A percentile compares a stretch with the other conserved stretches of the same genome.
Conservation (phyloP, 1,140 invertebrate species). For the Drosophila pseudoananassae region DNA sequence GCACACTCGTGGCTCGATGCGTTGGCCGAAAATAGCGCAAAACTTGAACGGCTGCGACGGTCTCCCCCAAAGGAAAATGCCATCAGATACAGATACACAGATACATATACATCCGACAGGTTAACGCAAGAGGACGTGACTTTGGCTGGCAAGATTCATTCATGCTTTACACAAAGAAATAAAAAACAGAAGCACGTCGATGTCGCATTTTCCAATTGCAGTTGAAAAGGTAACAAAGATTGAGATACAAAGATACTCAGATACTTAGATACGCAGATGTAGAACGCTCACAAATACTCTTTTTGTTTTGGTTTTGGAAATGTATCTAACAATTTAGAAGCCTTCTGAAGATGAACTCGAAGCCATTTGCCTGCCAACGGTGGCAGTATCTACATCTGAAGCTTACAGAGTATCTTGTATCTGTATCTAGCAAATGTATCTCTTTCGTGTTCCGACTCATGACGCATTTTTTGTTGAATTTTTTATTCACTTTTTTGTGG, state of each 20-base stretch:
- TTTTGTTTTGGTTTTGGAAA: neutral
- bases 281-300: neutral
- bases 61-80: slow-evolving; percentile 42
- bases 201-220: slow-evolving; percentile 57
- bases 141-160: slow-evolving; percentile 62
- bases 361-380: slow-evolving; percentile 34
- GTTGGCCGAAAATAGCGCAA: slow-evolving; percentile 62
- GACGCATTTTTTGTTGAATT: slow-evolving; percentile 33
- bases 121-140: slow-evolving; percentile 52
- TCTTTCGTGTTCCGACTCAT: slow-evolving; percentile 26
- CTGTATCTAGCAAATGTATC: slow-evolving; percentile 24
- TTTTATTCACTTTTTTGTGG: neutral
- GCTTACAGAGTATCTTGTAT: neutral
- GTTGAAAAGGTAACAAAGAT: slow-evolving; percentile 45
- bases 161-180: slow-evolving; percentile 41
- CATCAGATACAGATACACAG: slow-evolving; percentile 36
- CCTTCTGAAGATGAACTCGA: slow-evolving; percentile 6
- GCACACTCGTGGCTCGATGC: slow-evolving; percentile 44
- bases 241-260: slow-evolving; percentile 46
- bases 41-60: slow-evolving; percentile 64
- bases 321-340: neutral
- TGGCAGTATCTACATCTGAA: slow-evolving; percentile 31
- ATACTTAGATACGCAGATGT: slow-evolving; percentile 45
- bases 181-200: slow-evolving; percentile 54
- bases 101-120: slow-evolving; percentile 38